Percentiles rank a stretch among this genome's conserved stretches.
Conservation (phyloP, 2,888 invertebrate species). For the Callosobruchus maculatus region DNA sequence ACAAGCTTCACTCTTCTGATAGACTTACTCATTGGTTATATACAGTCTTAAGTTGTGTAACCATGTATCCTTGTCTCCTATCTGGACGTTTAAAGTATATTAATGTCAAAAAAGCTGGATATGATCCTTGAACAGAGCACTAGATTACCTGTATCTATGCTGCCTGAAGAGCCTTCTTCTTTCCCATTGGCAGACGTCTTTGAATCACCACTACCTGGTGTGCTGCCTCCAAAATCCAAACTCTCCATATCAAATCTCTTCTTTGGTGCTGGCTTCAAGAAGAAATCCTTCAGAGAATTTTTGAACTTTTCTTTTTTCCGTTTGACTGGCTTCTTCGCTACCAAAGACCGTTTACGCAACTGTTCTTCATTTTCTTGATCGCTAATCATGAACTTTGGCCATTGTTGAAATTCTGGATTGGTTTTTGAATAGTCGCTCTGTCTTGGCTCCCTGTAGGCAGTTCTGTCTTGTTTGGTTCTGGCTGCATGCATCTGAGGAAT, state of each 20-base stretch:
- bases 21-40: too few relatives aligned
- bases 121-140: not conserved
- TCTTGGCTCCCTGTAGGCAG: slow-evolving; percentile 6
- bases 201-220: not conserved
- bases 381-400: slow-evolving; percentile 24
- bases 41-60: too few relatives aligned
- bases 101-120: too few relatives aligned
- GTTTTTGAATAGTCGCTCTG: not conserved
- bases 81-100: too few relatives aligned
- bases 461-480: not conserved
- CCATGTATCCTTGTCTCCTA: too few relatives aligned
- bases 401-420: slow-evolving; percentile 26
- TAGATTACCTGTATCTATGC: not conserved
- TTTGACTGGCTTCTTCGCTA: slow-evolving; percentile 6
- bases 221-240: not conserved
- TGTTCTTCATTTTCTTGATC: slow-evolving; percentile 24
- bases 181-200: not conserved
- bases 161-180: not conserved
- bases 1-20: too few relatives aligned
- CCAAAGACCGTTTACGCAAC: slow-evolving; percentile 18
- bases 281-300: slow-evolving; percentile 20
- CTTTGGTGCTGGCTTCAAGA: slow-evolving; percentile 4
- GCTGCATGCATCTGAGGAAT: not conserved
- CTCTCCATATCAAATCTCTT: not conserved
- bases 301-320: slow-evolving; percentile 14